Base-by-base conservation (phyloP, 2,797 vertebrate genomes). In the Thalassophryne amazonica region DNA sequence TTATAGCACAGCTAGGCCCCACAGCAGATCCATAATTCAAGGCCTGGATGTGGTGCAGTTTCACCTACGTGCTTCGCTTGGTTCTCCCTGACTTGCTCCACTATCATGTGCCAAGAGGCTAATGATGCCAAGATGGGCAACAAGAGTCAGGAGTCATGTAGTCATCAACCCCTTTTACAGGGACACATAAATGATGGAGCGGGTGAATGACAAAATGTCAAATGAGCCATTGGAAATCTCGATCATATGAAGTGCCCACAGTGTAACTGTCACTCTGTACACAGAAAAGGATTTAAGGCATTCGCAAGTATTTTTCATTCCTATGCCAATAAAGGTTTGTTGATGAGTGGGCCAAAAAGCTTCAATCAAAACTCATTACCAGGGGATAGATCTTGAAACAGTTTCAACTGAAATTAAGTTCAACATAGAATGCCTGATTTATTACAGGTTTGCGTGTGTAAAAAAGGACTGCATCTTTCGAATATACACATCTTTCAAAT, bases 1-100 rank as follows among this genome's bases (percentile, higher is more conserved):
- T 84, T 75, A 72, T 72, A 61, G 67, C 58, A 16, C 69, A 1
- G 51, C 53, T 55, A 37, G 58, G 55, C 76, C 64, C 71, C 60
- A 55, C 36, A 10, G 8, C 10, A n/a, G 65, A 83, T 85, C 65
- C 76, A 84, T 86, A 81, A 87, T 82, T 87, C 75, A 86, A 65
- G 47, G 70, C 65, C 48, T 81, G 73, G 75, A 68, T 68, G 76
- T 73, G 69, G 55, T 70, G 63, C 5, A 14, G 78, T 78, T 77
- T 79, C 68, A 62, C 37, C 53, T 27, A 46, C 20, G 46, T 16
- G 54, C 29, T 42, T 34, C 34, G 50, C 40, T 53, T 54, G 55
- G 43, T 50, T 61, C 60, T 37, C 41, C 30, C 40, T 22, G 68
- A 69, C 56, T 68, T 5, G 33, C 58, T 68, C 46, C 38, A 21